These are phyloP conservation scores for Toxostoma redivivum DNA, from an alignment of 2,113 vertebrate species.

Conservation along the genomic window DNA sequence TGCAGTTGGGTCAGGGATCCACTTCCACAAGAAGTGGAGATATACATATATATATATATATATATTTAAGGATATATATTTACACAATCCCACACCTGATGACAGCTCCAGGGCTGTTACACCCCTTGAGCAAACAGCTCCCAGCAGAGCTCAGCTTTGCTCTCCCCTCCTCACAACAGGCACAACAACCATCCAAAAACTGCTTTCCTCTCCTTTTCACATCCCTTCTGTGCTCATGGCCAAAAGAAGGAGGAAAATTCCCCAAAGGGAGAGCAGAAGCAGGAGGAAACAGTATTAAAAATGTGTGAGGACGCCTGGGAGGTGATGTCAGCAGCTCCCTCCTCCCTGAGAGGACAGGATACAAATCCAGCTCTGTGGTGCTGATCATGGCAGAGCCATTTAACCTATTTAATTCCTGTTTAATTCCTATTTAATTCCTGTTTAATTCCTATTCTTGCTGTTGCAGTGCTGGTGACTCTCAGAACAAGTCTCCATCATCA, in stretches of 20 bases:
- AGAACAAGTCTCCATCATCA: not conserved
- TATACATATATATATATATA: too few relatives aligned
- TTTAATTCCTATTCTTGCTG: not conserved
- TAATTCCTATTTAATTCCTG: too few relatives aligned
- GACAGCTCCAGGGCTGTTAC: not conserved
- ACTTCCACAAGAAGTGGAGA: not conserved
- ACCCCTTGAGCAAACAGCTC: not conserved
- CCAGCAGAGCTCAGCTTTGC: rapidly evolving
- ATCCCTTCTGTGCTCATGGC: not conserved
- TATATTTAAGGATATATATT: too few relatives aligned
- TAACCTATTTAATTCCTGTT: too few relatives aligned
- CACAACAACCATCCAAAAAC: not conserved
- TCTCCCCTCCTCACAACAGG: not conserved
- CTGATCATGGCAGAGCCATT: not conserved
- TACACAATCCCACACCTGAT: not conserved
- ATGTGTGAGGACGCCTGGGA: not conserved
- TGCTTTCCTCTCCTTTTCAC: not conserved
- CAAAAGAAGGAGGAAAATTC: not conserved
- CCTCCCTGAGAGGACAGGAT: rapidly evolving
- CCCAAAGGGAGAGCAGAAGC: not conserved
- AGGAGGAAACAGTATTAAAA: not conserved
- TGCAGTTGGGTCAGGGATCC: not conserved
- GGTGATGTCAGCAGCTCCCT: not conserved
- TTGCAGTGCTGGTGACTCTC: not conserved
- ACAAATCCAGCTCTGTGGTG: rapidly evolving